These are phyloP conservation scores for Dione vanillae DNA, from an alignment of 2,888 invertebrate genomes.

Conservation along the genomic window DNA sequence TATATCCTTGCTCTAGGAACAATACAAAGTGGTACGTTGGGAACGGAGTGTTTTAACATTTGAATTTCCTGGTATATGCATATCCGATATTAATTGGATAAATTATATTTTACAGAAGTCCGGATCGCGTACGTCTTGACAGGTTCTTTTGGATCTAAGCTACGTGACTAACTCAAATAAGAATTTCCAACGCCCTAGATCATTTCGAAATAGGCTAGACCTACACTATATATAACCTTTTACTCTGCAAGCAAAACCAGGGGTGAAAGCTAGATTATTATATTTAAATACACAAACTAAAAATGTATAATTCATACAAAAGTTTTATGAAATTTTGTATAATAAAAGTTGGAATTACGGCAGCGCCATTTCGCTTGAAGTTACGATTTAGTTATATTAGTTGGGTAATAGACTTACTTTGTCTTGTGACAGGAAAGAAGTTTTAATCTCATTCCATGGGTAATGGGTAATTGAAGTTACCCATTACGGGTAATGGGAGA, in stretches of 20 bases:
- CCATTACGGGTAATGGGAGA: too few relatives aligned
- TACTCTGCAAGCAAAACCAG: too few relatives aligned
- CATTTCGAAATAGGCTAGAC: too few relatives aligned
- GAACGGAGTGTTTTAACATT: not conserved
- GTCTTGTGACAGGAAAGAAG: conserved; percentile 16
- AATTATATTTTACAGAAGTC: too few relatives aligned
- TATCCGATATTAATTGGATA: too few relatives aligned
- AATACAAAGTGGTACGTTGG: too few relatives aligned
- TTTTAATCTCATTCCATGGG: not conserved
- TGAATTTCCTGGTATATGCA: too few relatives aligned
- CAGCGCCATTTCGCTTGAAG: conserved; percentile 1
- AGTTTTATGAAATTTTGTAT: conserved; percentile 1
- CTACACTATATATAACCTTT: too few relatives aligned
- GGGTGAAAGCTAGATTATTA: not conserved
- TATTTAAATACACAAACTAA: not conserved
- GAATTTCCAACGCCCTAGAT: too few relatives aligned
- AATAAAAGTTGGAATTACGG: conserved; percentile 13
- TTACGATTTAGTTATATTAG: conserved; percentile 19
- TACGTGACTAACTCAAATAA: too few relatives aligned
- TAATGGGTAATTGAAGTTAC: not conserved
- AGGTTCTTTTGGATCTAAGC: too few relatives aligned
- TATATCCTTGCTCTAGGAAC: not conserved
- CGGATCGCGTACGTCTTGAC: too few relatives aligned
- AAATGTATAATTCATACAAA: conserved; percentile 10
- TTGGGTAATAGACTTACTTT: conserved; percentile 18